These are phyloP conservation scores for Amblyteles armatorius DNA, from an alignment of 2,888 invertebrate species.

Conservation along the genomic window DNA sequence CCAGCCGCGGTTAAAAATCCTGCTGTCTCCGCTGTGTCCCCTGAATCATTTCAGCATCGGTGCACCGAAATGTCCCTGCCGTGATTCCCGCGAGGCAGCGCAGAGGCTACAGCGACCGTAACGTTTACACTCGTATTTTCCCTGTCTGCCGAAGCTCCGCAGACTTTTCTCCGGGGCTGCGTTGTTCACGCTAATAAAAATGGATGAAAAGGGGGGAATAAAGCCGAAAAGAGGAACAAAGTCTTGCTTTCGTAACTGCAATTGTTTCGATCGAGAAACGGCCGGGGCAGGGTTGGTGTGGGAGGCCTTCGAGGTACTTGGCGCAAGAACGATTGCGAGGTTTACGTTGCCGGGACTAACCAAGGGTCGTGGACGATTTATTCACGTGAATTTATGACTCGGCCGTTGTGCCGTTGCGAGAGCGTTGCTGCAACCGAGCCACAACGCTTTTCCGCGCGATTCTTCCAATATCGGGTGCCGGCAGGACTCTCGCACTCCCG, in stretches of 20 bases:
- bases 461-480: conserved; percentile 60
- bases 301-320: conserved; percentile 19
- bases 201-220: background rate
- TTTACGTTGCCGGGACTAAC: conserved; percentile 61
- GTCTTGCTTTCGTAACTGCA: conserved; percentile 48
- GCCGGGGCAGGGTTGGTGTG: background rate
- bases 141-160: background rate
- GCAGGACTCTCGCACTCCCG: conserved; percentile 19
- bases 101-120: conserved; percentile 15
- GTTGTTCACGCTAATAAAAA: conserved; percentile 1
- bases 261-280: conserved; percentile 64
- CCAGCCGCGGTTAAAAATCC: conserved; percentile 25
- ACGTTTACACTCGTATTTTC: conserved; percentile 3
- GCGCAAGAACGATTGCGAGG: conserved; percentile 56
- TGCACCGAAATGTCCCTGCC: conserved; percentile 33
- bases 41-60: conserved; percentile 66
- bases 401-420: conserved; percentile 32
- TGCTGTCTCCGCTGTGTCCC: conserved; percentile 33
- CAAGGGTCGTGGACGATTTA: conserved; percentile 65
- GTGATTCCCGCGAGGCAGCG: conserved; percentile 20
- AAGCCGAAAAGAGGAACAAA: conserved; percentile 18
- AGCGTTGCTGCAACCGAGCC: conserved; percentile 13
- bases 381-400: conserved; percentile 68
- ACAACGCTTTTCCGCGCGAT: conserved; percentile 54
- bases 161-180: background rate